These are phyloP conservation scores for Chironomus tentans DNA, from an alignment of 2,888 invertebrate species.

Conservation along the genomic window DNA sequence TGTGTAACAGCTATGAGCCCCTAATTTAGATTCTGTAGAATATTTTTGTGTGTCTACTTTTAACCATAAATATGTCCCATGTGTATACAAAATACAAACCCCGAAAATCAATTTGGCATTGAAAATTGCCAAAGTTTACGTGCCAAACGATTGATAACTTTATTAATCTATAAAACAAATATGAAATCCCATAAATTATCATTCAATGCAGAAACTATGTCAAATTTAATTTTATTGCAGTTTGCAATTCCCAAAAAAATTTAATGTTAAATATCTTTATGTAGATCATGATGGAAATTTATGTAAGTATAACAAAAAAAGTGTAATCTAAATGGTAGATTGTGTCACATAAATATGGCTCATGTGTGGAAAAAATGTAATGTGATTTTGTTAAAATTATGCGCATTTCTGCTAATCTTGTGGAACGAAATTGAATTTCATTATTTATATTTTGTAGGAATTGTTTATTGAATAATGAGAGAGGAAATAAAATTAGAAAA, in stretches of 20 bases:
- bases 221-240: slow-evolving; percentile 18
- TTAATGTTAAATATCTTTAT: neutral
- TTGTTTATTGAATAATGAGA: no score
- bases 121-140: slow-evolving; percentile 4
- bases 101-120: slow-evolving; percentile 6
- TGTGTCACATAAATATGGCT: no score
- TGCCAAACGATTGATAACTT: slow-evolving; percentile 6
- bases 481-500: no score
- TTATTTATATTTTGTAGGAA: no score
- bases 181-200: slow-evolving; percentile 12
- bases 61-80: no score
- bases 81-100: neutral
- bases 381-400: no score
- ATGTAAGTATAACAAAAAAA: neutral
- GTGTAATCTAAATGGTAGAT: no score
- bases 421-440: no score
- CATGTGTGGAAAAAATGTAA: no score
- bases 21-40: slow-evolving; percentile 9
- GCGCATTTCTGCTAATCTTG: no score
- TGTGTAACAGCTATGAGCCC: neutral
- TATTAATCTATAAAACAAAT: slow-evolving; percentile 21
- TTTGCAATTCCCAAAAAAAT: neutral
- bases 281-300: no score
- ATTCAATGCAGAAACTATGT: slow-evolving; percentile 16
- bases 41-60: neutral